These are phyloP conservation scores for Toxostoma redivivum DNA, from an alignment of 2,113 vertebrate species.

Conservation along the genomic window DNA sequence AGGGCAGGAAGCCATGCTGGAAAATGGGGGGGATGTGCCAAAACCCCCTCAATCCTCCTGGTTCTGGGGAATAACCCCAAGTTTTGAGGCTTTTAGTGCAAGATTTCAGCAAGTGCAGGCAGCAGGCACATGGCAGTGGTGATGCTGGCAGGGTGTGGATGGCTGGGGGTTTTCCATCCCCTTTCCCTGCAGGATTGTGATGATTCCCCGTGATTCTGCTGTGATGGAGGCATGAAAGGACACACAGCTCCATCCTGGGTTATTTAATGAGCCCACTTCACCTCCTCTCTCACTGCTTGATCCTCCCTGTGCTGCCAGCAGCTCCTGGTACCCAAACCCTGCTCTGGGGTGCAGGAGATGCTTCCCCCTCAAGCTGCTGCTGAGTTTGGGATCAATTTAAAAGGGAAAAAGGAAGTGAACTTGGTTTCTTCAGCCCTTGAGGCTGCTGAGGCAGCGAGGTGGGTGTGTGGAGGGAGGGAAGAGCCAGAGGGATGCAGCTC, in stretches of 20 bases:
- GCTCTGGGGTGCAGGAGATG: not conserved
- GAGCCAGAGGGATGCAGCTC: not conserved
- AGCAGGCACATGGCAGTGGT: accelerated
- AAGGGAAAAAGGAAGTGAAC: not conserved
- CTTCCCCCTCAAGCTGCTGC: not conserved
- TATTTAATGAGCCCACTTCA: not conserved
- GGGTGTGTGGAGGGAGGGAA: not conserved
- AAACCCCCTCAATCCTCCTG: not conserved
- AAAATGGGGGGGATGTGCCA: not conserved
- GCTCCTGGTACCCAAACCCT: accelerated
- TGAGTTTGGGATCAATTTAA: not conserved
- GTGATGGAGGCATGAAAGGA: not conserved
- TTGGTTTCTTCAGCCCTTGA: not conserved
- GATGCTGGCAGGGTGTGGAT: accelerated
- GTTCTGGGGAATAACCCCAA: not conserved
- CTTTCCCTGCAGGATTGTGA: not conserved
- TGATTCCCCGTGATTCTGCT: accelerated
- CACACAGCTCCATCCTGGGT: accelerated
- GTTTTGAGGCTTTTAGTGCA: not conserved
- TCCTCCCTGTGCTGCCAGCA: accelerated
- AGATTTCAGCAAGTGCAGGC: not conserved
- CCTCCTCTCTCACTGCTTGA: not conserved
- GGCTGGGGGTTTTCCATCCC: not conserved
- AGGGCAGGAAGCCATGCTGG: not conserved
- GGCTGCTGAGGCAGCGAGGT: not conserved